These are phyloP conservation scores for Temnothorax longispinosus DNA, from an alignment of 1,140 invertebrate species.

Conservation along the genomic window DNA sequence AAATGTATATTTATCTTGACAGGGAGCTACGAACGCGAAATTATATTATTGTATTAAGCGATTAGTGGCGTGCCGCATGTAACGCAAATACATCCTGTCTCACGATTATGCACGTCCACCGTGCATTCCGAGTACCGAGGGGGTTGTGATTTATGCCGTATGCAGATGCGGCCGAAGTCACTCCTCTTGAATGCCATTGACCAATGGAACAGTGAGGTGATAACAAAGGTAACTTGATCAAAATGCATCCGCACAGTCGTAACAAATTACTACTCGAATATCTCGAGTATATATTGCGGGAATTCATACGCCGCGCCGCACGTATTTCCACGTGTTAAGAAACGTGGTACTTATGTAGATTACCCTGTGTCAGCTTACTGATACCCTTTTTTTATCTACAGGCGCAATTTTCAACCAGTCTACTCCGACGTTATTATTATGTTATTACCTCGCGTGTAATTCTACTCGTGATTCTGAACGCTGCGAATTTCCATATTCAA, in stretches of 20 bases:
- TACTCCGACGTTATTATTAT: conserved; percentile 26
- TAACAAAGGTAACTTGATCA: conserved; percentile 44
- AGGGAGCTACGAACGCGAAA: conserved; percentile 9
- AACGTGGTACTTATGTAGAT: not conserved
- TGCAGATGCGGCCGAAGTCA: conserved; percentile 53
- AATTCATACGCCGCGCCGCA: not conserved
- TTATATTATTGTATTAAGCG: conserved; percentile 58
- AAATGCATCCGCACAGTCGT: not conserved
- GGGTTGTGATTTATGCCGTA: conserved; percentile 52
- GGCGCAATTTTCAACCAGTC: conserved; percentile 5
- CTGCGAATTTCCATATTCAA: conserved; percentile 46
- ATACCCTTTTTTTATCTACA: not conserved
- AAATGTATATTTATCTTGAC: conserved; percentile 37
- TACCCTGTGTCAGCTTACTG: not conserved
- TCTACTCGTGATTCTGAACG: not conserved
- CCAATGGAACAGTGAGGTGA: conserved; percentile 31
- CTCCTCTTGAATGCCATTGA: conserved; percentile 42
- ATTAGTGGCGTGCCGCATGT: conserved; percentile 45
- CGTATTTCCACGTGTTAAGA: not conserved
- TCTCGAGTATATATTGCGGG: not conserved
- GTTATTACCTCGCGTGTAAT: conserved; percentile 8
- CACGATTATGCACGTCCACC: conserved; percentile 44
- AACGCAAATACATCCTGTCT: conserved; percentile 53
- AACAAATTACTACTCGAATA: not conserved
- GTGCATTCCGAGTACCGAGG: conserved; percentile 16